Base-by-base conservation (phyloP, 2,888 invertebrate species). In the Drosophila prostipennis region DNA sequence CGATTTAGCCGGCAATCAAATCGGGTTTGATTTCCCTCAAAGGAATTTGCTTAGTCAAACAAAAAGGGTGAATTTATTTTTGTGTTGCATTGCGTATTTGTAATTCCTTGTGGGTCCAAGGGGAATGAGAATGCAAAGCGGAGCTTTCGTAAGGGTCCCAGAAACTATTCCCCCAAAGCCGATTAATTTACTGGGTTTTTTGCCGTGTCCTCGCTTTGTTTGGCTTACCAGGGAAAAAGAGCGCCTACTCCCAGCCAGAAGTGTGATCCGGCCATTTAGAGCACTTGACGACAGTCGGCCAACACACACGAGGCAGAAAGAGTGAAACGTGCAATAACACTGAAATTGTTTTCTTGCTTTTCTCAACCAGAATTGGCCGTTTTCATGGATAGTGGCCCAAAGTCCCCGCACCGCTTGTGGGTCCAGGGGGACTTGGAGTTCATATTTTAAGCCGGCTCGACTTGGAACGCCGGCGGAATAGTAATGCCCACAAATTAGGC, bases 301-400 rank as follows among this genome's bases (percentile, higher is more conserved):
- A 19, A 70, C 43, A 43, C 51, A 61, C 40, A 37, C 19, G 32
- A 40, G 26, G 16, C 23, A 36, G 67, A 71, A 71, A 77, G 59
- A 76, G 67, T 65, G 72, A 78, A 87, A 87, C 83, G 87, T 85
- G 87, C 82, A 85, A 82, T 87, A 87, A 85, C 79, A 84, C 79
- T 85, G 74, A 78, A 85, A 85, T 79, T 76, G 86, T 87, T 85
- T 82, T 85, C 75, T 64, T 68, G 53, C 37, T 74, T 74, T 69
- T 57, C 71, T 56, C 45, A 36, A 57, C 68, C 71, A 60, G 64
- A 60, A 73, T 71, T 60, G 74, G 14, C 63, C 61, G 40, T 65
- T 60, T 63, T 59, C 73, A 67, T 68, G 77, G 73, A 59, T 72
- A 78, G 77, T 83, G 77, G 74, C 78, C 39, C 7, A 11, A 42